Percentiles rank a stretch among this genome's conserved stretches.
phyloP scores from a whole-genome alignment of 2,797 vertebrate species.

The Prunella strophiata region DNA sequence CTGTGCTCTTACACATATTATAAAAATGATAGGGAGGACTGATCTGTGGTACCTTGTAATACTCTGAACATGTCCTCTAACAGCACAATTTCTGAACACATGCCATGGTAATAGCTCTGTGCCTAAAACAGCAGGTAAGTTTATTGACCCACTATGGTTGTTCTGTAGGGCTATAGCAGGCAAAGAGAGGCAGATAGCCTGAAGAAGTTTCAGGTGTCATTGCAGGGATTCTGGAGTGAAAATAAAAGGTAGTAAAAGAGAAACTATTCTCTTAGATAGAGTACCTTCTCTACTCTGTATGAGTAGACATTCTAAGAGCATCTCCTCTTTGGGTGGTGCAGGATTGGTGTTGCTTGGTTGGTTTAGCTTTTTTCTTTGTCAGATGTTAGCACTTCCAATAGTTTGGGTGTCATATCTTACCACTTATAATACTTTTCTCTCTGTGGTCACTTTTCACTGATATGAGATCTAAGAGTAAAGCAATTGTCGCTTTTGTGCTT shows the following conservation, averaged over 20 bases:
- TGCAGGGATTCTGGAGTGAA: not conserved
- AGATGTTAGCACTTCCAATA: not conserved
- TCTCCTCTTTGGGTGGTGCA: not conserved
- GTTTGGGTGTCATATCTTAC: not conserved
- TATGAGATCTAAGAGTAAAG: not conserved
- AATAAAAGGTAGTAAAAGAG: not conserved
- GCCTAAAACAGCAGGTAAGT: not conserved
- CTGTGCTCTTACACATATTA: not conserved
- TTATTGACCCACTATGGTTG: not conserved
- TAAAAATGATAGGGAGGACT: not conserved
- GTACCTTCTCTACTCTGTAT: too few relatives aligned
- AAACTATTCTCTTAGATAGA: not conserved
- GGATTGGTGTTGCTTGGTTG: not conserved
- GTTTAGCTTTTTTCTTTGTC: not conserved
- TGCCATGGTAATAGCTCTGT: not conserved
- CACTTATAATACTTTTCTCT: not conserved
- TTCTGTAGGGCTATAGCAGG: not conserved
- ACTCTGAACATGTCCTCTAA: not conserved
- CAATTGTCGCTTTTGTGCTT: not conserved
- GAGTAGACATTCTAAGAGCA: not conserved
- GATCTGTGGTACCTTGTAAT: not conserved
- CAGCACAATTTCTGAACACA: not conserved
- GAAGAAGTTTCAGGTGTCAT: not conserved
- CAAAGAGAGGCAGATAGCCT: not conserved
- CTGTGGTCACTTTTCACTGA: not conserved